A percentile compares a stretch with the other conserved stretches of the same genome.
Evolutionary conservation across 2,797 vertebrate genomes (phyloP).

Genomic region (Tapirus indicus): DNA sequence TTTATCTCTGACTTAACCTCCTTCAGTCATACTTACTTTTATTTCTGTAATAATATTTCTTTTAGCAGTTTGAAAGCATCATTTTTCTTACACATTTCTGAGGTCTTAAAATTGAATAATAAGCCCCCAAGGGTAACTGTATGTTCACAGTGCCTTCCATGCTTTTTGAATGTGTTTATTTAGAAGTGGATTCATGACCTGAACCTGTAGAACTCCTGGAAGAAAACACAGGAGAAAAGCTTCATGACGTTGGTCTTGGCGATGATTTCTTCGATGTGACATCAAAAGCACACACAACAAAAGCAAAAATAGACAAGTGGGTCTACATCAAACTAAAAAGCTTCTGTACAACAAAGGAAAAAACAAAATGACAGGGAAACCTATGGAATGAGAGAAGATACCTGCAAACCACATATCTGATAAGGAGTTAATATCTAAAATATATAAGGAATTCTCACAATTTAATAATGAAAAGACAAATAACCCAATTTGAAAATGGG

Average conservation of each 20-base stretch:
- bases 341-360: not conserved
- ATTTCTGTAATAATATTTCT: slow-evolving; percentile 41
- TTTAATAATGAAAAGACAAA: not conserved
- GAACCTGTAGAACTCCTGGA: not conserved
- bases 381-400: not conserved
- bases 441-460: not conserved
- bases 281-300: not conserved
- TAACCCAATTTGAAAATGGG: not conserved
- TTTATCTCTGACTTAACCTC: not conserved
- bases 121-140: not conserved
- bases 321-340: not conserved
- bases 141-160: not conserved
- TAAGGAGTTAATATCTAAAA: not conserved
- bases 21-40: not conserved
- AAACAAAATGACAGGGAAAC: not conserved
- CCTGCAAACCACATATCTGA: not conserved
- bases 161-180: not conserved
- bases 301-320: not conserved
- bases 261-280: not conserved
- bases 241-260: not conserved
- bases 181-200: not conserved
- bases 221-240: not conserved
- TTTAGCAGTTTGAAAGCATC: not conserved
- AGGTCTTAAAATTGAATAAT: slow-evolving; percentile 52
- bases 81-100: slow-evolving; percentile 22